phyloP scores from a whole-genome alignment of 2,113 vertebrate genomes.

The Pholis gunnellus region DNA sequence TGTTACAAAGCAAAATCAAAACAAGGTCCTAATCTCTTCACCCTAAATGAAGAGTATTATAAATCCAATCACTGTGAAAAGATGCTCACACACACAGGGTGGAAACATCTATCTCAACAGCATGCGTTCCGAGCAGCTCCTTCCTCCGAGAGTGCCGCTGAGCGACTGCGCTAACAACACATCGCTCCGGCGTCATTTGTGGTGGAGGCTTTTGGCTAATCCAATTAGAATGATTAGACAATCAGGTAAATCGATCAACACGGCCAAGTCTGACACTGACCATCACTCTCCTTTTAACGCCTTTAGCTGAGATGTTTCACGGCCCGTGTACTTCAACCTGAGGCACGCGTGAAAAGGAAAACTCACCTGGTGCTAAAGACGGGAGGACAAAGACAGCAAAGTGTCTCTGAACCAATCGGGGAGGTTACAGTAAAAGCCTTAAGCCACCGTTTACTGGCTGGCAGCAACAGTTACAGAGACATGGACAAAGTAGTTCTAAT shows the following conservation, averaged over 20 bases:
- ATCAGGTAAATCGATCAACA: conserved; percentile 47
- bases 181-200: conserved; percentile 39
- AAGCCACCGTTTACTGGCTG: conserved; percentile 23
- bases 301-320: background rate
- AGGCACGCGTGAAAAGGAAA: too few species aligned
- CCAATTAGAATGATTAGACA: conserved; percentile 69
- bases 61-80: background rate
- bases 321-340: background rate
- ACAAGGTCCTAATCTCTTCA: background rate
- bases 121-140: background rate
- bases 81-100: conserved; percentile 44
- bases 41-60: background rate
- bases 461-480: conserved; percentile 22
- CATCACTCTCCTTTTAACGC: background rate
- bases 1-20: background rate
- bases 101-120: conserved; percentile 44
- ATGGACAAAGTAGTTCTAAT: background rate
- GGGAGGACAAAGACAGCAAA: conserved; percentile 17
- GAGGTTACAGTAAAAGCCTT: conserved; percentile 14
- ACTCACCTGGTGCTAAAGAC: conserved; percentile 5
- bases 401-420: conserved; percentile 36
- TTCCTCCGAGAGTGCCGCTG: conserved; percentile 26
- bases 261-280: conserved; percentile 5
- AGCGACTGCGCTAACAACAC: conserved; percentile 33
- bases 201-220: conserved; percentile 68